A percentile compares a stretch with the other conserved stretches of the same genome.
Conservation (phyloP, 2,888 invertebrate species). For the Spisula subtruncata region DNA sequence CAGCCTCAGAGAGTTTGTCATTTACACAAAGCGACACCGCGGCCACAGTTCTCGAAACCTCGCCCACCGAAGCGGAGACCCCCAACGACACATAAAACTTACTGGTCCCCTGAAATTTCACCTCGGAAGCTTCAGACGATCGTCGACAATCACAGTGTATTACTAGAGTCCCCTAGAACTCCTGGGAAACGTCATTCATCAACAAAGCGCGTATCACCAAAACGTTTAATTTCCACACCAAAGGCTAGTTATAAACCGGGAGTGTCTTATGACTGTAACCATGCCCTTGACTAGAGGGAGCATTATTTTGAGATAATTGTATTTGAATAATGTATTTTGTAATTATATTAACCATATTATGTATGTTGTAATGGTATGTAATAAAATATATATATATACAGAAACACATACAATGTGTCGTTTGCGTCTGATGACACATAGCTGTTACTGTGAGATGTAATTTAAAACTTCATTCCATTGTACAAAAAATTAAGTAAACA, state of each 20-base stretch:
- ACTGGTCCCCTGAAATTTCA: background rate
- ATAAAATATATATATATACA: too few relatives aligned
- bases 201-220: slow-evolving; percentile 31
- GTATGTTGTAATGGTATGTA: too few relatives aligned
- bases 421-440: too few relatives aligned
- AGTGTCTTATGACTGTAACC: slow-evolving; percentile 55
- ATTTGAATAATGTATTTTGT: too few relatives aligned
- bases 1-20: background rate
- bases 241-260: slow-evolving; percentile 51
- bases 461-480: background rate
- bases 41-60: background rate
- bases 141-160: background rate
- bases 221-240: slow-evolving; percentile 44
- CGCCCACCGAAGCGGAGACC: background rate
- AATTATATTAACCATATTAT: too few relatives aligned
- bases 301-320: too few relatives aligned
- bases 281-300: slow-evolving; percentile 36
- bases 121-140: background rate
- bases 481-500: background rate
- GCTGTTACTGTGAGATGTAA: too few relatives aligned
- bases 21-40: background rate
- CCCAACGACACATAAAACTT: background rate
- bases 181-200: slow-evolving; percentile 19
- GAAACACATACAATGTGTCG: too few relatives aligned
- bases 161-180: background rate